phyloP scores from a whole-genome alignment of 2,888 invertebrate genomes.

The Agrochola circellaris region DNA sequence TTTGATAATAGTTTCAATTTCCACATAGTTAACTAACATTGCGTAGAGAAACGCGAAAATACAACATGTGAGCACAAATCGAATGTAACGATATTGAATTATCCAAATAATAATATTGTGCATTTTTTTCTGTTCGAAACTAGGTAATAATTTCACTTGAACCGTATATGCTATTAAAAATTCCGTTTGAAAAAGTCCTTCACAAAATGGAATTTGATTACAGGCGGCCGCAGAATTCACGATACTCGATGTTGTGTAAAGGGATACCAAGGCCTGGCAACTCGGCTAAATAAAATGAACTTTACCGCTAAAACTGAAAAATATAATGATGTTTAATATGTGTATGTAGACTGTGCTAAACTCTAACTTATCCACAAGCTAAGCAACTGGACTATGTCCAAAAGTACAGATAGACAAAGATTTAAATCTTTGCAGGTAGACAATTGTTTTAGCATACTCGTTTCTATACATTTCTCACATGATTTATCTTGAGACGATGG shows the following conservation, averaged over 20 bases:
- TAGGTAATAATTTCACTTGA: not conserved
- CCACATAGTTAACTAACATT: not conserved
- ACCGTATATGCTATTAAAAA: constrained; percentile 1
- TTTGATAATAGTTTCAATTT: not conserved
- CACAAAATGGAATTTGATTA: constrained; percentile 3
- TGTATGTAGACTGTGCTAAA: not conserved
- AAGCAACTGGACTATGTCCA: not conserved
- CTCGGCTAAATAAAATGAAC: not conserved
- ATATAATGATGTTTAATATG: not conserved
- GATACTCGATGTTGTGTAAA: not conserved
- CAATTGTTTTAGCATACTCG: not conserved
- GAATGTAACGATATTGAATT: not conserved
- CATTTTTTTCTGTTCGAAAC: constrained; percentile 10
- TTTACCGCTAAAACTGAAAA: not conserved
- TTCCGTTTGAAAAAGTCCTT: constrained; percentile 17
- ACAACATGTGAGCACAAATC: constrained; percentile 4
- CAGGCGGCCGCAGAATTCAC: not conserved
- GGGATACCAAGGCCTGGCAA: not conserved
- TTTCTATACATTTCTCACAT: not conserved
- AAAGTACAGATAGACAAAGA: not conserved
- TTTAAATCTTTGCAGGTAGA: not conserved
- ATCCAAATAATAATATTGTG: not conserved
- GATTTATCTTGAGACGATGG: not conserved
- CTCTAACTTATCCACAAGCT: not conserved
- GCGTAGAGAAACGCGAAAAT: not conserved